These are phyloP conservation scores for Epistrophe grossulariae DNA, from an alignment of 2,888 invertebrate species.

Conservation along the genomic window DNA sequence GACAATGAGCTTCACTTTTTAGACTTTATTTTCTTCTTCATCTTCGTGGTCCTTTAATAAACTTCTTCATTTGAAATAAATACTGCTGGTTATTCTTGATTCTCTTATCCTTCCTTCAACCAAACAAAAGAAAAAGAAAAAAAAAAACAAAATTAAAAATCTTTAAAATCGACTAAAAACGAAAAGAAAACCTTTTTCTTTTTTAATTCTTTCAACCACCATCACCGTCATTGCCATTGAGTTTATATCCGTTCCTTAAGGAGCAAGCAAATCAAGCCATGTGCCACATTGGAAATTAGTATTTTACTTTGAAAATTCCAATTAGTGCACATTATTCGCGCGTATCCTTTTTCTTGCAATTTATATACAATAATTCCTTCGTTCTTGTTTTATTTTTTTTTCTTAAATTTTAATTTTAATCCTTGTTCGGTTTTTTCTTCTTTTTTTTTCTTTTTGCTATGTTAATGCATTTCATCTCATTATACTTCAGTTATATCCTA, in stretches of 20 bases:
- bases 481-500: constrained; percentile 67
- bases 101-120: constrained; percentile 6
- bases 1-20: constrained; percentile 23
- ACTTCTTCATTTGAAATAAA: constrained; percentile 32
- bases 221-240: background rate
- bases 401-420: constrained; percentile 10
- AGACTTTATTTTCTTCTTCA: constrained; percentile 6
- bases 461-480: constrained; percentile 71
- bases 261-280: constrained; percentile 45
- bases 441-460: background rate
- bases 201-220: background rate
- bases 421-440: constrained; percentile 1
- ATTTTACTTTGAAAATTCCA: constrained; percentile 63
- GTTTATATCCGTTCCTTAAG: constrained; percentile 33
- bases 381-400: constrained; percentile 10
- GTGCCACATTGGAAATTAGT: constrained; percentile 57
- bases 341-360: constrained; percentile 55
- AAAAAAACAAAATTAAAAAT: constrained; percentile 7
- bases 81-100: constrained; percentile 1
- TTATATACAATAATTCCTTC: constrained; percentile 14
- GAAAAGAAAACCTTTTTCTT: background rate
- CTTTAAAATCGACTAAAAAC: background rate
- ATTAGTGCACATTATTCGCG: constrained; percentile 72
- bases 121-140: background rate
- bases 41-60: constrained; percentile 25